These are phyloP conservation scores for Ctenoplectra terminalis DNA, from an alignment of 1,140 invertebrate species.

Conservation along the genomic window DNA sequence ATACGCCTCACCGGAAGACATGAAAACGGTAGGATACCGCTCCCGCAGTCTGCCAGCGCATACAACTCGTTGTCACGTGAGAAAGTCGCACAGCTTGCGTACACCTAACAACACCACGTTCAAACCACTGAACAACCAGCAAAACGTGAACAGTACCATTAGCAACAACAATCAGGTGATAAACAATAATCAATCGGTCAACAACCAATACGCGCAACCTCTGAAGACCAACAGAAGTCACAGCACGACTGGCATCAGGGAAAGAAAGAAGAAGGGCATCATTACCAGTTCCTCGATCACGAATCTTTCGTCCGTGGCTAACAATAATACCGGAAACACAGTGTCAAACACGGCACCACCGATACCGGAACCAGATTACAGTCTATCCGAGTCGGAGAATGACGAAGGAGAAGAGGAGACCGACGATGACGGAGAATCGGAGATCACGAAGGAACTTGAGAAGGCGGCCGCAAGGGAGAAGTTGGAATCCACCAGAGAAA, in stretches of 20 bases:
- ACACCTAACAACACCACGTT: slow-evolving; percentile 80
- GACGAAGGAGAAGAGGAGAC: slow-evolving; percentile 81
- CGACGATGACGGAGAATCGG: slow-evolving; percentile 84
- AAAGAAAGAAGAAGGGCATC: slow-evolving; percentile 77
- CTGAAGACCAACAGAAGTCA: slow-evolving; percentile 85
- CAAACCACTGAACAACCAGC: slow-evolving; percentile 69
- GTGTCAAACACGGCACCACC: slow-evolving; percentile 84
- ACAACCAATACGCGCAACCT: slow-evolving; percentile 88
- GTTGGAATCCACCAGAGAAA: slow-evolving; percentile 78
- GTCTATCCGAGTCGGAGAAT: slow-evolving; percentile 89
- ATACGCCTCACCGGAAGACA: slow-evolving; percentile 93
- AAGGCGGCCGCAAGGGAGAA: slow-evolving; percentile 80
- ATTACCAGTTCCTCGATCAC: slow-evolving; percentile 77
- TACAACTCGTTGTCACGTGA: slow-evolving; percentile 83
- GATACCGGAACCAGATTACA: slow-evolving; percentile 95
- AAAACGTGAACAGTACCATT: slow-evolving; percentile 42
- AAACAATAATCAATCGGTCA: slow-evolving; percentile 58
- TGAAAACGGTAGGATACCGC: slow-evolving; percentile 91
- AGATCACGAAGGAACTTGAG: slow-evolving; percentile 80
- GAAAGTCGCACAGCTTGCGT: slow-evolving; percentile 86
- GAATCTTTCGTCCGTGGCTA: slow-evolving; percentile 72
- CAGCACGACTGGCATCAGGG: slow-evolving; percentile 83
- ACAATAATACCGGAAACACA: slow-evolving; percentile 47
- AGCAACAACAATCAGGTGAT: slow-evolving; percentile 67
- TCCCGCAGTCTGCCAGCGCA: slow-evolving; percentile 85